Percentiles rank a stretch among this genome's conserved stretches.
phyloP scores from a whole-genome alignment of 2,797 vertebrate genomes.

The Chaetophractus vellerosus region DNA sequence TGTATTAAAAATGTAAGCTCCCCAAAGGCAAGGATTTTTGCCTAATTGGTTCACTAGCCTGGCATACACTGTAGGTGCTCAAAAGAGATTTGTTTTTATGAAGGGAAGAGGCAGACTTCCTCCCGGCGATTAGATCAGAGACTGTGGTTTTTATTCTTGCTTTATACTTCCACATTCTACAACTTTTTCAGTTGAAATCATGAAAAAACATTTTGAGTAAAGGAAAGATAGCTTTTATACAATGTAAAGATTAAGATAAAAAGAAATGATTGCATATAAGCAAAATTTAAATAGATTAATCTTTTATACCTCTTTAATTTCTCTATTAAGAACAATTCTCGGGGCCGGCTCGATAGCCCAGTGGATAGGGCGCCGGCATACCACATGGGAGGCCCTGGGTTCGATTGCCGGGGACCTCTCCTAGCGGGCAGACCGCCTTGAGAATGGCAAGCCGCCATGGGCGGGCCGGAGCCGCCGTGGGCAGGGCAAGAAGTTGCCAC shows the following conservation, averaged over 20 bases:
- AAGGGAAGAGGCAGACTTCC: not conserved
- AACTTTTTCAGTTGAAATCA: slow-evolving; percentile 42
- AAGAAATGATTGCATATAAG: not conserved
- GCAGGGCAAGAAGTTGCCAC: too few relatives aligned
- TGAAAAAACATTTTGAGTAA: not conserved
- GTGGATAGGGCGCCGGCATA: too few relatives aligned
- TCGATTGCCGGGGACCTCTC: too few relatives aligned
- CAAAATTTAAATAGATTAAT: not conserved
- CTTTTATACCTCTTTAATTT: slow-evolving; percentile 4
- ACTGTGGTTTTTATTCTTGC: not conserved
- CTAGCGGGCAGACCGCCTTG: too few relatives aligned
- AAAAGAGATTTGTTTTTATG: not conserved
- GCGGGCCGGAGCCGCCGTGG: too few relatives aligned
- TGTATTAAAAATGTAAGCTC: not conserved
- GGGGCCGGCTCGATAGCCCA: too few relatives aligned
- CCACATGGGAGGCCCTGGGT: too few relatives aligned
- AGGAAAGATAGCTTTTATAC: not conserved
- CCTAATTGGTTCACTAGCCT: not conserved
- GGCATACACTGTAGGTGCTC: not conserved
- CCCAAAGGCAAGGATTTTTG: not conserved
- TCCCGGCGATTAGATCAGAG: not conserved
- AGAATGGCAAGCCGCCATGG: too few relatives aligned
- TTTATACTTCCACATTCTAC: not conserved
- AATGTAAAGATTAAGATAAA: slow-evolving; percentile 29
- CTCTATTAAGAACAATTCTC: not conserved